A percentile compares a stretch with the other conserved stretches of the same genome.
These are phyloP conservation scores for Trematomus bernacchii DNA, from an alignment of 2,797 vertebrate species.

Conservation along the genomic window DNA sequence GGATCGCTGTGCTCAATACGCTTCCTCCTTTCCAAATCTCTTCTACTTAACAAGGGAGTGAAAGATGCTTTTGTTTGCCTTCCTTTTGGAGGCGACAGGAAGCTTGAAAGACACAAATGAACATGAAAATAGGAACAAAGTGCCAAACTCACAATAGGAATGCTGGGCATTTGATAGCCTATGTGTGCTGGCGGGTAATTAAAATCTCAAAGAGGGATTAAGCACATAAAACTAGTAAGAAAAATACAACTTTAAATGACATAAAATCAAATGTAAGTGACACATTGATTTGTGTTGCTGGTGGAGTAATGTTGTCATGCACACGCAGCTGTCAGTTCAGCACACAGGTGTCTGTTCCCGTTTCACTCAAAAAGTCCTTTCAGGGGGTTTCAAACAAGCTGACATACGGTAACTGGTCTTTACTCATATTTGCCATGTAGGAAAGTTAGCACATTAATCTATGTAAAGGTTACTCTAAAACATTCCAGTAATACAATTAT, in stretches of 20 bases:
- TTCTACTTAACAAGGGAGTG: slow-evolving; percentile 84
- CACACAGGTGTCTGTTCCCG: slow-evolving; percentile 52
- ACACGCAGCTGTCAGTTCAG: slow-evolving; percentile 20
- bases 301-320: slow-evolving; percentile 25
- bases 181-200: slow-evolving; percentile 38
- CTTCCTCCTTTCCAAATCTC: slow-evolving; percentile 85
- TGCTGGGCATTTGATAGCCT: slow-evolving; percentile 47
- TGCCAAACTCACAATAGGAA: slow-evolving; percentile 80
- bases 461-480: slow-evolving; percentile 6
- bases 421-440: slow-evolving; percentile 7
- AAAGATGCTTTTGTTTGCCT: slow-evolving; percentile 90
- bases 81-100: slow-evolving; percentile 80
- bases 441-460: not conserved
- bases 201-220: slow-evolving; percentile 43
- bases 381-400: slow-evolving; percentile 20
- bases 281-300: not conserved
- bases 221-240: not conserved
- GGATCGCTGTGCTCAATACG: slow-evolving; percentile 38
- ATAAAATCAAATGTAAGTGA: not conserved
- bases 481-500: not conserved
- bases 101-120: slow-evolving; percentile 87
- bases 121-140: slow-evolving; percentile 91
- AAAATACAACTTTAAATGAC: not conserved
- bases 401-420: not conserved
- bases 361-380: slow-evolving; percentile 32